Percentiles rank a stretch among this genome's conserved stretches.
These are phyloP conservation scores for Eurytoma californica DNA, from an alignment of 2,888 invertebrate species.

Conservation along the genomic window DNA sequence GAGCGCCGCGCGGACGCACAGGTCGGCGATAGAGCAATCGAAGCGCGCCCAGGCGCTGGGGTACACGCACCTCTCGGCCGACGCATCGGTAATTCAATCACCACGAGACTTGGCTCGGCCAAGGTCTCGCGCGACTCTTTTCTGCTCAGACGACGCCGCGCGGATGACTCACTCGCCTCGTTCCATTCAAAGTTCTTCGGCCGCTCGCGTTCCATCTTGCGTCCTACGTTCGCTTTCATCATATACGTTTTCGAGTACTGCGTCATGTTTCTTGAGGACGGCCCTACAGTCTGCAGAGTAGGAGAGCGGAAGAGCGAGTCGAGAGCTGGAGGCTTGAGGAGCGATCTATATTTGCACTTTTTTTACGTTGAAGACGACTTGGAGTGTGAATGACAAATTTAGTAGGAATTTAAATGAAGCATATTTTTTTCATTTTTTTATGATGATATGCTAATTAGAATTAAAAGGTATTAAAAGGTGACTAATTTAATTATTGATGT, in stretches of 20 bases:
- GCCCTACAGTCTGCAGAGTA: neutral
- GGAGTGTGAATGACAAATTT: too few species aligned
- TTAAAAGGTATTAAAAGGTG: too few species aligned
- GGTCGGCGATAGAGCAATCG: conserved; percentile 14
- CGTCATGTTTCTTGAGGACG: conserved; percentile 34
- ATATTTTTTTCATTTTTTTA: too few species aligned
- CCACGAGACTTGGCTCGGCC: conserved; percentile 22
- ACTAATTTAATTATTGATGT: too few species aligned
- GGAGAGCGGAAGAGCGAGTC: too few species aligned
- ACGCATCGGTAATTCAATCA: conserved; percentile 38
- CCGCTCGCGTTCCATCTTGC: neutral
- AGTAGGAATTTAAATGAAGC: too few species aligned
- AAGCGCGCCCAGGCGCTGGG: conserved; percentile 32
- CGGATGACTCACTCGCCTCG: conserved; percentile 9
- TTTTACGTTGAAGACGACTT: too few species aligned
- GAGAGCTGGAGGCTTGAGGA: neutral
- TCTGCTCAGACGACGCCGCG: neutral
- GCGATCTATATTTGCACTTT: conserved; percentile 8
- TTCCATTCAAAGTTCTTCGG: conserved; percentile 31
- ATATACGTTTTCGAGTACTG: conserved; percentile 48
- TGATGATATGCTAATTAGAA: too few species aligned
- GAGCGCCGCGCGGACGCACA: too few species aligned
- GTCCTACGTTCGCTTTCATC: conserved; percentile 37
- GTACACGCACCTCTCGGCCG: neutral
- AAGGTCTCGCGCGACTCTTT: conserved; percentile 45